Conservation (phyloP, 2,113 vertebrate species). For the Sinocyclocheilus maitianheensis region DNA sequence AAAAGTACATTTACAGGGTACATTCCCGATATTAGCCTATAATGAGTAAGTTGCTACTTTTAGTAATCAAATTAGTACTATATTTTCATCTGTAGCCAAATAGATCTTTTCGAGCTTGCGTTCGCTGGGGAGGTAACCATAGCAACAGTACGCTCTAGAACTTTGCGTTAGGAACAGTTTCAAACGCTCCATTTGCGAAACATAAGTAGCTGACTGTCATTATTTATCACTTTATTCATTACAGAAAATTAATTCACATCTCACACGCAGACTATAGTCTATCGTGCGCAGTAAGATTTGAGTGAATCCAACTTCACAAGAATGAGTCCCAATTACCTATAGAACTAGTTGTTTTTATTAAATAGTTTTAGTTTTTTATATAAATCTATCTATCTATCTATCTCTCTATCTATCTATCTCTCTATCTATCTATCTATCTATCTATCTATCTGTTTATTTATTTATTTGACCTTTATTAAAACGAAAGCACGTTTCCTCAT, state of each 20-base stretch:
- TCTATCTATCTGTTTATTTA: no score
- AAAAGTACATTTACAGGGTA: background rate
- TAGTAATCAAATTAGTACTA: background rate
- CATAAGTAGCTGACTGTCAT: background rate
- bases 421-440: no score
- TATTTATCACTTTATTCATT: background rate
- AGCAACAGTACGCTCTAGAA: background rate
- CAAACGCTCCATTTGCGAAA: background rate
- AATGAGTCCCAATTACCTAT: background rate
- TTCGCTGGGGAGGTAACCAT: background rate
- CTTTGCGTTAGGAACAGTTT: background rate
- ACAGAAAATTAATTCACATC: background rate
- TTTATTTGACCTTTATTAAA: background rate
- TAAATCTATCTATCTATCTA: no score
- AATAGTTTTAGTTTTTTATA: background rate
- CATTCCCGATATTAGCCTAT: background rate
- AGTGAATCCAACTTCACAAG: background rate
- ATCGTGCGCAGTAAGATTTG: background rate
- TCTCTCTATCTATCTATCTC: no score
- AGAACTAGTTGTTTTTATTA: background rate
- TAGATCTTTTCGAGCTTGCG: background rate
- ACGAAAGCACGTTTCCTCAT: background rate
- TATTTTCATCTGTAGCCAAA: background rate
- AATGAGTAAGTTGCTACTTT: background rate
- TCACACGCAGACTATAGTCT: background rate